Evolutionary conservation across 2,888 invertebrate genomes (phyloP), one percentile per base, ranked within the genome.

Genomic region (Meloe dianella): DNA sequence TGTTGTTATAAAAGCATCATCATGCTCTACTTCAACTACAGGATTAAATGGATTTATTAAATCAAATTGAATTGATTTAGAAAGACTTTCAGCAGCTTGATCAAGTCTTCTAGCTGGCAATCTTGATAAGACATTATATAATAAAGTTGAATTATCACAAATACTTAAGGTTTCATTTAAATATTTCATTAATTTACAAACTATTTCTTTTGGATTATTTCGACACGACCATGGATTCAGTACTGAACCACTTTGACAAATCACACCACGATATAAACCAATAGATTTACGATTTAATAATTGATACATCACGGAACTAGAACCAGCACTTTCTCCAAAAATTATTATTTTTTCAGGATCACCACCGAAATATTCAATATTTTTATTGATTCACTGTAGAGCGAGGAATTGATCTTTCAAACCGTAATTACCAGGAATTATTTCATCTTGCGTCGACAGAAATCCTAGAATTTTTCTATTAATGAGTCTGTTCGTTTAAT

Each of bases 1-100:
- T n/a, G 70, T 67, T 7, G 74, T 75, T 9, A 77, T 60, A 57
- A 77, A 73, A 2, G 76, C 73, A 8, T 67, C 67, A 9, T 63
- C 20, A 32, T 59, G 59, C n/a, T 66, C 47, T 1, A 30, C 57
- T 60, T 63, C 63, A 5, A 63, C 20, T 8, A 63, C 66, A 2
- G 63, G 63, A 17, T 60, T 27, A 9, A 29, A 67, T 4, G n/a
- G 22, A 14, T n/a, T 20, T 14, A 2, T 14, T n/a, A 57, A 12
- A 14, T 29, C 6, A 24, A 57, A 27, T 27, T 32, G 17, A 3
- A 24, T 20, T 61, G 9, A 51, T 51, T 60, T 14, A 35, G 20
- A 32, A 17, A 51, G 65, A 10, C 63, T 20, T 30, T 30, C 32
- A 17, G 65, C 47, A 20, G 72, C 71, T 2, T 12, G 27, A 30